Percentiles rank a stretch among this genome's conserved stretches.
Conservation (phyloP, 1,140 invertebrate species). For the Carposina sasakii region DNA sequence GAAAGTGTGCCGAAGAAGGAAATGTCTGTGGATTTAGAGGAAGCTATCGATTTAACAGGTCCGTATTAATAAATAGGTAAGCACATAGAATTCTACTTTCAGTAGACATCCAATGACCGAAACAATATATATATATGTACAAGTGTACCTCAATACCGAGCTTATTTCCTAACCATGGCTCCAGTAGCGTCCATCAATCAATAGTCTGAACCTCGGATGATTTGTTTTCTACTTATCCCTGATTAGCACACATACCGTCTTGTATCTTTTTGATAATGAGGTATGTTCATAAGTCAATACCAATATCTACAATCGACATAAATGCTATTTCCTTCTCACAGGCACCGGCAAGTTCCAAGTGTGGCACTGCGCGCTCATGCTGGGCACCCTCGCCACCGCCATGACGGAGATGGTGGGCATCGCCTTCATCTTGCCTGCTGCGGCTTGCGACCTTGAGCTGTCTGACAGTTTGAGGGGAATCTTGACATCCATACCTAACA, state of each 20-base stretch:
- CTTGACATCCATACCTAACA: background rate
- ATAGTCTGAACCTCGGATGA: too few relatives aligned
- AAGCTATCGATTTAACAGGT: conserved; percentile 2
- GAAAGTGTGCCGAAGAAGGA: background rate
- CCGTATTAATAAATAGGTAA: too few relatives aligned
- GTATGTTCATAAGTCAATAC: too few relatives aligned
- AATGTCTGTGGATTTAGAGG: background rate
- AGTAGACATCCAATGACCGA: too few relatives aligned
- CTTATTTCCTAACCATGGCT: too few relatives aligned
- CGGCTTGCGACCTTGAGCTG: background rate
- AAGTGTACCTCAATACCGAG: too few relatives aligned
- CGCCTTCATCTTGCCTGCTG: conserved; percentile 1
- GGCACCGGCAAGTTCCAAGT: conserved; percentile 1
- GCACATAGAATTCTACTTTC: too few relatives aligned
- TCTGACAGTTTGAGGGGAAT: background rate
- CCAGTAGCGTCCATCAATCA: too few relatives aligned
- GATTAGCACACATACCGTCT: too few relatives aligned
- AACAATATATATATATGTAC: too few relatives aligned
- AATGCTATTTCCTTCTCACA: background rate
- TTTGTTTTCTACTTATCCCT: too few relatives aligned
- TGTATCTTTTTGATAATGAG: background rate
- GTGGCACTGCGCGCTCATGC: conserved; percentile 2
- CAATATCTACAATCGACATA: too few relatives aligned
- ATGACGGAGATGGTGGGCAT: background rate
- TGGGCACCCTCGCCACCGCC: background rate